phyloP scores from a whole-genome alignment of 2,797 vertebrate species.

The Apogon hyalosoma region DNA sequence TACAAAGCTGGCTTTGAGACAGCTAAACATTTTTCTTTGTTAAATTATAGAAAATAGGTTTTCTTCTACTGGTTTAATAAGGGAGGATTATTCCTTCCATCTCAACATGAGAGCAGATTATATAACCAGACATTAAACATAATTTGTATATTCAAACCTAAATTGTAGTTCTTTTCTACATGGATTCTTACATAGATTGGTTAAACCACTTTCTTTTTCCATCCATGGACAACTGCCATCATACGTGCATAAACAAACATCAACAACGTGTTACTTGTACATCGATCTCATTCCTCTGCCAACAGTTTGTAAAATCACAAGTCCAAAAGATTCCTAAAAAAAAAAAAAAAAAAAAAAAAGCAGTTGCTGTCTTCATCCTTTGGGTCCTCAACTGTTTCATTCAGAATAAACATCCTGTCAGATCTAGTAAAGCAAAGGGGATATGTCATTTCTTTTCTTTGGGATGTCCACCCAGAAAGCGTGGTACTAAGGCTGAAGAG shows the following conservation, averaged over 20 bases:
- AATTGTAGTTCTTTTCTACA: constrained; percentile 32
- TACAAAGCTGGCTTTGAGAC: constrained; percentile 36
- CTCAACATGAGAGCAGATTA: constrained; percentile 79
- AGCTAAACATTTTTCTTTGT: constrained; percentile 28
- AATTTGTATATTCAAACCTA: constrained; percentile 34
- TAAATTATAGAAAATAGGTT: constrained; percentile 5
- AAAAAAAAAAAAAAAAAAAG: constrained; percentile 13
- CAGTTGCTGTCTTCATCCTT: constrained; percentile 60
- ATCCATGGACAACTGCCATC: constrained; percentile 53
- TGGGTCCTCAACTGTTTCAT: constrained; percentile 60
- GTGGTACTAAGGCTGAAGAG: constrained; percentile 54
- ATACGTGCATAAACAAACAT: constrained; percentile 52
- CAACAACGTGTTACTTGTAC: constrained; percentile 72
- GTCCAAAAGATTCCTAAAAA: constrained; percentile 39
- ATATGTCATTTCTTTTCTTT: constrained; percentile 76
- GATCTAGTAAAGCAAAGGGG: constrained; percentile 74
- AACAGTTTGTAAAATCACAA: constrained; percentile 33
- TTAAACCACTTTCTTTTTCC: constrained; percentile 50
- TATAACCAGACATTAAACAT: constrained; percentile 60
- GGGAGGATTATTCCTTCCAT: constrained; percentile 52
- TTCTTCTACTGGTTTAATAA: constrained; percentile 52
- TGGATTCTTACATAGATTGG: constrained; percentile 51
- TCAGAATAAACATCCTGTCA: constrained; percentile 67
- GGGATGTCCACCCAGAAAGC: constrained; percentile 73
- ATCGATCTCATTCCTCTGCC: constrained; percentile 36